Percentiles rank a stretch among this genome's conserved stretches.
These are phyloP conservation scores for Drosophila parvula DNA, from an alignment of 1,140 invertebrate genomes.

Conservation along the genomic window DNA sequence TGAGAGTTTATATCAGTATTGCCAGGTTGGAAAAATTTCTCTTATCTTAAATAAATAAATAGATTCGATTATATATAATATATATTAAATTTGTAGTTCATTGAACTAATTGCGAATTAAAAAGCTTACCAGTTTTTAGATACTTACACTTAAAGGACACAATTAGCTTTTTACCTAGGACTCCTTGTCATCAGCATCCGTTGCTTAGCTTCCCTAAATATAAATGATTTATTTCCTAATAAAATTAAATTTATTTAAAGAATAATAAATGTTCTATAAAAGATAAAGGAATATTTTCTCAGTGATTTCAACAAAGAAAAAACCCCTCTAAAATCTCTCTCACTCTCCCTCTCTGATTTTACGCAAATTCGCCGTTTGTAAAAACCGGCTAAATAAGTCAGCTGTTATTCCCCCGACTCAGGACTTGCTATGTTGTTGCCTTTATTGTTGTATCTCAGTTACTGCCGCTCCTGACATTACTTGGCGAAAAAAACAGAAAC, in stretches of 20 bases:
- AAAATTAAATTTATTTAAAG: not conserved
- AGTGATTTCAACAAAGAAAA: not conserved
- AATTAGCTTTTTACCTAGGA: not conserved
- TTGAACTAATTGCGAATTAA: not conserved
- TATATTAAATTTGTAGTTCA: not conserved
- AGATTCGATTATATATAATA: not conserved
- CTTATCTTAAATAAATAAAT: not conserved
- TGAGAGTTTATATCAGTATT: constrained; percentile 11
- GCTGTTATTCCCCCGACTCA: constrained; percentile 54
- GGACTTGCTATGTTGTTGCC: constrained; percentile 41
- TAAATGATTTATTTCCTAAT: not conserved
- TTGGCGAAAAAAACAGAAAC: constrained; percentile 37
- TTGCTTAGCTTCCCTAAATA: not conserved
- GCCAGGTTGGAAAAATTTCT: not conserved
- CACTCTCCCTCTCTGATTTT: not conserved
- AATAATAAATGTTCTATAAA: not conserved
- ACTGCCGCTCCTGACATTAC: constrained; percentile 31
- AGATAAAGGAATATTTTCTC: not conserved
- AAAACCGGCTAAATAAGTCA: constrained; percentile 75
- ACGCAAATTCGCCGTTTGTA: constrained; percentile 32
- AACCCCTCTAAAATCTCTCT: not conserved
- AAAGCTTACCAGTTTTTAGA: not conserved
- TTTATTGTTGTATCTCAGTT: constrained; percentile 30
- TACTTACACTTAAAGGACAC: too few species aligned
- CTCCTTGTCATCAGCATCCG: not conserved